These are phyloP conservation scores for Vulpes vulpes DNA, from an alignment of 2,113 vertebrate genomes.

Conservation along the genomic window DNA sequence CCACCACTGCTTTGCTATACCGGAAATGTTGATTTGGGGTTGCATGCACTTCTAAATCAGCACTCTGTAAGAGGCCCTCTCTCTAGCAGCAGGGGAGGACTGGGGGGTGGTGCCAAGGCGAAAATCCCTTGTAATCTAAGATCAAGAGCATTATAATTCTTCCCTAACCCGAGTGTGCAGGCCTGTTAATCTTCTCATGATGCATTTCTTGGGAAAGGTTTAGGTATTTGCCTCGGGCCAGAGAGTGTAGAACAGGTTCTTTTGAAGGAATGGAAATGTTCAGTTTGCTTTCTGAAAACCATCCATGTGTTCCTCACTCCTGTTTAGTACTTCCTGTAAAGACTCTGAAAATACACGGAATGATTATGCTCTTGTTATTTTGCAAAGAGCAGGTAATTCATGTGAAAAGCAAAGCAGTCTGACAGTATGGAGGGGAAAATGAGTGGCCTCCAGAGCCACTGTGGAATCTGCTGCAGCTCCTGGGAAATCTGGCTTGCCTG, in stretches of 20 bases:
- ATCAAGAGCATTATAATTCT: not conserved
- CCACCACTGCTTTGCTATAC: not conserved
- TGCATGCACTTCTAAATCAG: not conserved
- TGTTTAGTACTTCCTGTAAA: not conserved
- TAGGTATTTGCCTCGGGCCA: not conserved
- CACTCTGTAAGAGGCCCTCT: not conserved
- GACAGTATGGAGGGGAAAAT: not conserved
- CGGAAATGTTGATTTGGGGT: too few relatives aligned
- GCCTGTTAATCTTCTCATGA: not conserved
- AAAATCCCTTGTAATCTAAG: not conserved
- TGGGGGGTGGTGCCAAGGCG: not conserved
- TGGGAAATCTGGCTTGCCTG: not conserved
- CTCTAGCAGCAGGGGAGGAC: not conserved
- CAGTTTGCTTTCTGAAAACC: constrained; percentile 24
- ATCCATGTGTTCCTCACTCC: not conserved
- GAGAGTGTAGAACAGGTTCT: not conserved
- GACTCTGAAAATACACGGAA: not conserved
- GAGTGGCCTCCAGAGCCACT: not conserved
- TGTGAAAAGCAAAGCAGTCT: not conserved
- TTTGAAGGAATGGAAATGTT: not conserved
- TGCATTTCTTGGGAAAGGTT: not conserved
- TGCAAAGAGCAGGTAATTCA: not conserved
- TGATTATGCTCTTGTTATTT: not conserved
- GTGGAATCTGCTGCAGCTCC: not conserved
- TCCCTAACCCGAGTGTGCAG: not conserved